Evolutionary conservation across 2,113 vertebrate species (phyloP), one percentile per base, ranked within the genome.

Genomic region (Rana temporaria): DNA sequence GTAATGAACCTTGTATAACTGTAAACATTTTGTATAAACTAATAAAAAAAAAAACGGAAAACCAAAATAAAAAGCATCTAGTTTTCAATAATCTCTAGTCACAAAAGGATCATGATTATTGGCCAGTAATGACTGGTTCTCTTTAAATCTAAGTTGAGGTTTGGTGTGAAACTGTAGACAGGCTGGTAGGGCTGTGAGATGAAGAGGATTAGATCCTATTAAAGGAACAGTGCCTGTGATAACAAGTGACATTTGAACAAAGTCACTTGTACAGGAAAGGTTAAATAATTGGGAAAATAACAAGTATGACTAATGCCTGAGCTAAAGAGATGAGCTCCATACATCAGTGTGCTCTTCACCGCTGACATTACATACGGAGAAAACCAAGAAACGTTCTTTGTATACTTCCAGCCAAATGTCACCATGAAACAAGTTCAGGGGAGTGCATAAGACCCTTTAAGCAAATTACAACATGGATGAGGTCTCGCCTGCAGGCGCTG

Each of bases 211-310:
- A 32, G 4, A 17, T 57, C 53, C 12, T 14, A 73, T 57, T 73
- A 73, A 30, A 30, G 52, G 22, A 24, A 14, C 53, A 30, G 69
- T 6, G 17, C 69, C 19, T 4, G 38, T 34, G n/a, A 74, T 20
- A 20, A 16, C 60, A 32, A 24, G 19, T 19, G 48, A 56, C 74
- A 64, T 66, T 64, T 63, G 18, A 56, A 26, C 24, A 66, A 26
- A 77, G 76, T 78, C 63, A 56, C 73, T 63, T 22, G 59, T n/a
- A 63, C 42, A 52, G 48, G 18, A 78, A 56, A 55, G 76, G 76
- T 56, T 78, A 78, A 78, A 66, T 78, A 78, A 78, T 26, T 78
- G 42, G 60, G 55, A 9, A 64, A 64, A 32, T 78, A 32, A 78
- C 62, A 78, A 66, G 60, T 64, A 78, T 32, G 75, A 66, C 42